These are phyloP conservation scores for Rotaria macrura DNA, from an alignment of 2,888 invertebrate genomes.

Conservation along the genomic window DNA sequence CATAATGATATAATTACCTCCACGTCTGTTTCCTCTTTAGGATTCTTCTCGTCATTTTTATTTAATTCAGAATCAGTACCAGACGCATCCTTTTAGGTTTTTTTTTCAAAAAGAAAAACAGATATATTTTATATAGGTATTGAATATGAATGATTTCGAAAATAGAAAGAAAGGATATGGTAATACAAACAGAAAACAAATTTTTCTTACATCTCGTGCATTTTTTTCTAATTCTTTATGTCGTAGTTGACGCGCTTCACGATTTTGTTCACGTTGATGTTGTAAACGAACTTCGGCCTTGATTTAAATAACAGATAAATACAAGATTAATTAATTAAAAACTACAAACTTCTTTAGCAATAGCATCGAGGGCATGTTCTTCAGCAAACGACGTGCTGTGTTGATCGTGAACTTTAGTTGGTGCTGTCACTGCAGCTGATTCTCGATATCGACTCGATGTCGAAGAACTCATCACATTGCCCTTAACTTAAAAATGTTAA, in stretches of 20 bases:
- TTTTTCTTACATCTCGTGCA: background rate
- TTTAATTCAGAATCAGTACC: too few species aligned
- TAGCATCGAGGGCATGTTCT: background rate
- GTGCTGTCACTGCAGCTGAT: background rate
- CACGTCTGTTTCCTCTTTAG: too few species aligned
- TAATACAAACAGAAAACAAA: too few species aligned
- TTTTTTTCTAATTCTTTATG: slow-evolving; percentile 9
- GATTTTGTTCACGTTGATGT: slow-evolving; percentile 3
- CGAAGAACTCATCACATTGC: slow-evolving; percentile 2
- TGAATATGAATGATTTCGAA: too few species aligned
- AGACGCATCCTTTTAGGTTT: too few species aligned
- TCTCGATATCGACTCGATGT: background rate
- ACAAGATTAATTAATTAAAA: background rate
- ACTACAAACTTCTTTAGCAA: background rate
- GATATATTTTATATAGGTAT: too few species aligned
- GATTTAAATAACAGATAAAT: background rate
- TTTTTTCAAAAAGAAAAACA: too few species aligned
- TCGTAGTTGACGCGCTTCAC: background rate
- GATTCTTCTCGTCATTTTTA: too few species aligned
- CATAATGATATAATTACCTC: too few species aligned
- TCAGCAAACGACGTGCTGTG: background rate
- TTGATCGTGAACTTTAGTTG: background rate
- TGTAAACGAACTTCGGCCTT: background rate
- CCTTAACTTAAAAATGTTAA: background rate
- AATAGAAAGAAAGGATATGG: too few species aligned